A percentile compares a stretch with the other conserved stretches of the same genome.
Evolutionary conservation across 2,797 vertebrate species (phyloP).

Genomic region (Odontamblyopus lacepedii): DNA sequence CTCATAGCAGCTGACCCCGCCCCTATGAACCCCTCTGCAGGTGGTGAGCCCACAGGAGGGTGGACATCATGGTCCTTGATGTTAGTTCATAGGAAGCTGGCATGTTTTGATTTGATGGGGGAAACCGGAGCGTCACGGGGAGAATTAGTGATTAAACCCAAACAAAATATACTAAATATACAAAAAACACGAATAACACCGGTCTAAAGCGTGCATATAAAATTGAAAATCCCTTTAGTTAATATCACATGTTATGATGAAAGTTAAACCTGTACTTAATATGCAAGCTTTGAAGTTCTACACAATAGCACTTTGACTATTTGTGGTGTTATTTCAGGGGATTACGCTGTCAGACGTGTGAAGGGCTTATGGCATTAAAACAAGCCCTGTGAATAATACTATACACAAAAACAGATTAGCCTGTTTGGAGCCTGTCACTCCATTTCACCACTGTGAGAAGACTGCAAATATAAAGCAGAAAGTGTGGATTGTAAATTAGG

Average conservation of each 20-base stretch:
- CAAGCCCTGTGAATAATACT: constrained; percentile 5
- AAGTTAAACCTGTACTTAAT: background rate
- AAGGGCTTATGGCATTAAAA: constrained; percentile 7
- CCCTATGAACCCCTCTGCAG: too few species aligned
- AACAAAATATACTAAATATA: too few species aligned
- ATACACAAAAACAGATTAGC: background rate
- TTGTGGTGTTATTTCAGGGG: background rate
- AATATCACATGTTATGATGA: background rate
- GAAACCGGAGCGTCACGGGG: too few species aligned
- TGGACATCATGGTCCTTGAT: too few species aligned
- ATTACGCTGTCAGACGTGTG: constrained; percentile 11
- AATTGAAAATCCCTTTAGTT: background rate
- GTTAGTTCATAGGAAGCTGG: too few species aligned
- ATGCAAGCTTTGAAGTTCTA: background rate
- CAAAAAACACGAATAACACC: too few species aligned
- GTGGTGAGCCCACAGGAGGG: too few species aligned
- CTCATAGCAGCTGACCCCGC: too few species aligned
- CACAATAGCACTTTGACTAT: background rate
- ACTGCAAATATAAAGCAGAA: background rate
- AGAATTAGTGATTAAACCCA: too few species aligned
- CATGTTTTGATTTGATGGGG: too few species aligned
- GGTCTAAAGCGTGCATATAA: background rate
- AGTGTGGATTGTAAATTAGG: too few species aligned
- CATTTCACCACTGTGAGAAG: background rate
- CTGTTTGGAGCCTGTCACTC: constrained; percentile 1